phyloP scores from a whole-genome alignment of 2,888 invertebrate species.

The Nectonema munidae region DNA sequence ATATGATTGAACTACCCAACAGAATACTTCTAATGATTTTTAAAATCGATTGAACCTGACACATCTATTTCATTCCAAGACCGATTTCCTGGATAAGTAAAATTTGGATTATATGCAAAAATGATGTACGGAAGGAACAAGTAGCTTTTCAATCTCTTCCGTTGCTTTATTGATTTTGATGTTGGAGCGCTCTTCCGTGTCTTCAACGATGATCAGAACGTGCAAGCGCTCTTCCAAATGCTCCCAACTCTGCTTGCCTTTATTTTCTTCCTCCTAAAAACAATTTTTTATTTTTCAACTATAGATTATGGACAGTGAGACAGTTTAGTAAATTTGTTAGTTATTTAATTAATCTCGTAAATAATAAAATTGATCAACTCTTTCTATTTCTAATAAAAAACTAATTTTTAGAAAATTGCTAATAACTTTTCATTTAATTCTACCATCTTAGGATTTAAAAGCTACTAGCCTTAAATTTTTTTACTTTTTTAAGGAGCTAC shows the following conservation, averaged over 20 bases:
- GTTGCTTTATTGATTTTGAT: conserved; percentile 73
- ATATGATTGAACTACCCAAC: too few species aligned
- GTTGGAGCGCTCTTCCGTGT: conserved; percentile 77
- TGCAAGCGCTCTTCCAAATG: conserved; percentile 92
- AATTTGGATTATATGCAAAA: too few species aligned
- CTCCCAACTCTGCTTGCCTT: conserved; percentile 99
- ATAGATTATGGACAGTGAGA: background rate
- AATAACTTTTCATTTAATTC: too few species aligned
- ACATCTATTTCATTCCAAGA: too few species aligned
- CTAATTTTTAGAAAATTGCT: conserved; percentile 1
- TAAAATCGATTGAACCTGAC: too few species aligned
- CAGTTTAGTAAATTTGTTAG: background rate
- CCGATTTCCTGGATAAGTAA: too few species aligned
- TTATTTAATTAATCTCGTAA: too few species aligned
- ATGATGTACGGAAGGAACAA: conserved; percentile 58
- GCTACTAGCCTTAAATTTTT: too few species aligned
- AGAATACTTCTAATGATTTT: too few species aligned
- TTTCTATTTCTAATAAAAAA: background rate
- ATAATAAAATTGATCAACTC: conserved; percentile 9
- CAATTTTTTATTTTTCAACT: conserved; percentile 13
- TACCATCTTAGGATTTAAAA: too few species aligned
- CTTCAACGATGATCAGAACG: conserved; percentile 88
- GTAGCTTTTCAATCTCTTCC: conserved; percentile 81
- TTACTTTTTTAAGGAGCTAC: too few species aligned
- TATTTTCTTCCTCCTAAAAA: conserved; percentile 84